Evolutionary conservation across 2,888 invertebrate species (phyloP), one percentile per base, ranked within the genome.

Genomic region (Lasioglossum lativentre): DNA sequence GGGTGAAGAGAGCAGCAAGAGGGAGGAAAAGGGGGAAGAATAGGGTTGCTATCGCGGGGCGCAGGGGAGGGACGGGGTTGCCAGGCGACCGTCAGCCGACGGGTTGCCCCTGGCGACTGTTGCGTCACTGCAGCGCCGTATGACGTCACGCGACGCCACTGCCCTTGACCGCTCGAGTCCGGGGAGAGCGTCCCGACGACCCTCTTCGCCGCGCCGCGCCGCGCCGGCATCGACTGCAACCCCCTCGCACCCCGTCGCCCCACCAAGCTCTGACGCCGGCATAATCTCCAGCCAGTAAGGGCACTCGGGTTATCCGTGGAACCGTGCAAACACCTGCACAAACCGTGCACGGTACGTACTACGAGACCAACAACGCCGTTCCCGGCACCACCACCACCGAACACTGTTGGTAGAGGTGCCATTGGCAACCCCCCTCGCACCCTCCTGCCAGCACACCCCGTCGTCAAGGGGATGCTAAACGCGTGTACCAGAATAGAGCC

Each of bases 91-190:
- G 87, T 92, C 90, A 82, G 89, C 89, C 89, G 87, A 83, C 90
- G 87, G 91, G 93, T 94, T 94, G 92, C 94, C 93, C 93, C 90
- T 93, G 92, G 91, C 92, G 93, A 94, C 94, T 91, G 85, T 94
- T 94, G 94, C 94, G 94, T 94, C 94, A 94, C 93, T 93, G 93
- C 93, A 92, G 93, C 93, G 92, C 86, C 92, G 90, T 88, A 91
- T 94, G 93, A 94, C 94, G 94, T 94, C 93, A 94, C 91, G 87
- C 90, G 91, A 92, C 93, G 93, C 93, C 91, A 92, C 92, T 94
- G 94, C 90, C 94, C 94, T 94, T 94, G 94, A 94, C 94, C 94
- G 93, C 86, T 90, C 88, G 89, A 89, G 89, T 88, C 86, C 83
- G 87, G 86, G 85, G 89, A 90, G 87, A 90, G 90, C 90, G 90